These are phyloP conservation scores for Cranoglanis bouderius DNA, from an alignment of 2,113 vertebrate species.

Conservation along the genomic window DNA sequence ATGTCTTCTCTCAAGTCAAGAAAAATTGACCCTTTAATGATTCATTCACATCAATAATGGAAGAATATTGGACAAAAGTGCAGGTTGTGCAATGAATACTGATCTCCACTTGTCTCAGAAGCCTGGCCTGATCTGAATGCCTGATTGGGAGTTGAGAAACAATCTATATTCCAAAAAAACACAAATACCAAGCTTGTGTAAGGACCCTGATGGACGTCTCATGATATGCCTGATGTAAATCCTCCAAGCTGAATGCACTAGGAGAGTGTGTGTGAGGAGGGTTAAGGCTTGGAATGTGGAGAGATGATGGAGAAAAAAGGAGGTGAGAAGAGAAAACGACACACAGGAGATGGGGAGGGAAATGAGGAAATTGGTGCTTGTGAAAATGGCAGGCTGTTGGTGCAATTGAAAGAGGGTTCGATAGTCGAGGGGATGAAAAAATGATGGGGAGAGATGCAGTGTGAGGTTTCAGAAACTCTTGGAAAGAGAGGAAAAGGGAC, in stretches of 20 bases:
- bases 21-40: slow-evolving; percentile 48
- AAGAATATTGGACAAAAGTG: slow-evolving; percentile 48
- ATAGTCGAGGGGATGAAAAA: slow-evolving; percentile 9
- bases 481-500: slow-evolving; percentile 31
- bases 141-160: slow-evolving; percentile 38
- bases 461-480: neutral
- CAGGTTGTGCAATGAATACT: slow-evolving; percentile 35
- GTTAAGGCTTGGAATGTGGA: neutral
- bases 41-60: slow-evolving; percentile 52
- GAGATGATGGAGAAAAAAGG: slow-evolving; percentile 25
- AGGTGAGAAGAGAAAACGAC: slow-evolving; percentile 59
- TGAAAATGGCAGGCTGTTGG: slow-evolving; percentile 32
- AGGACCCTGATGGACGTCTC: slow-evolving; percentile 56
- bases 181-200: slow-evolving; percentile 54
- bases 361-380: slow-evolving; percentile 30
- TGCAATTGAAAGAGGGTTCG: slow-evolving; percentile 15
- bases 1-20: slow-evolving; percentile 37
- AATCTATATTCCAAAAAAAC: slow-evolving; percentile 30
- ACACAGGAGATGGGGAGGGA: slow-evolving; percentile 56
- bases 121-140: slow-evolving; percentile 46
- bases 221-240: slow-evolving; percentile 67
- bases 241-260: slow-evolving; percentile 50
- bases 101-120: slow-evolving; percentile 37
- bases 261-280: slow-evolving; percentile 44
- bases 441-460: slow-evolving; percentile 10